Evolutionary conservation across 1,140 invertebrate species (phyloP).

Genomic region (Plodia interpunctella): DNA sequence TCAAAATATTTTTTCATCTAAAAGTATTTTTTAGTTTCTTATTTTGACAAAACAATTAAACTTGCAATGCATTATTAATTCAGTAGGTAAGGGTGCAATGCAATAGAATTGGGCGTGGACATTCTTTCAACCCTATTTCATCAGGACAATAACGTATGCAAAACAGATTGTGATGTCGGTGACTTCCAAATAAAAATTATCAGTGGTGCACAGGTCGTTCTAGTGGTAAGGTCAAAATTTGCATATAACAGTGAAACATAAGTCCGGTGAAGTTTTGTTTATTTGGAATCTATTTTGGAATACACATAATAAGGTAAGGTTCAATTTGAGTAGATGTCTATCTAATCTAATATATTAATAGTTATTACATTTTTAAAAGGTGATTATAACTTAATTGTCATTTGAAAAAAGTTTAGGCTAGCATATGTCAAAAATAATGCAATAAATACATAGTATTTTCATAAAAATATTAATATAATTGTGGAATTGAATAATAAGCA

Average conservation of each 20-base stretch:
- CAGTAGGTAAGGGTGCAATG: constrained; percentile 13
- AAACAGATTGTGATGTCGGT: constrained; percentile 39
- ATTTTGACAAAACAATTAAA: neutral
- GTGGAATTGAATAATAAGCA: too few relatives aligned
- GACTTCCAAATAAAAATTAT: constrained; percentile 36
- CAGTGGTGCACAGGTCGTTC: constrained; percentile 46
- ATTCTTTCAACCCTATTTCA: constrained; percentile 36
- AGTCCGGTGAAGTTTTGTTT: constrained; percentile 12
- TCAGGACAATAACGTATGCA: constrained; percentile 42
- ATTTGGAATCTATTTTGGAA: constrained; percentile 8
- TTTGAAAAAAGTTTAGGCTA: too few relatives aligned
- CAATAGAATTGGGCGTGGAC: constrained; percentile 31
- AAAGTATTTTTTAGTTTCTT: neutral
- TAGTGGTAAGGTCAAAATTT: constrained; percentile 25
- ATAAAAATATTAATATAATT: too few relatives aligned
- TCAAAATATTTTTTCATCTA: too few relatives aligned
- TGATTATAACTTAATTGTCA: too few relatives aligned
- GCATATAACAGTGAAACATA: neutral
- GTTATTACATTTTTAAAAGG: neutral
- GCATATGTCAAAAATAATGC: too few relatives aligned
- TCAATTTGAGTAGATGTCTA: neutral
- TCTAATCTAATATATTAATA: neutral
- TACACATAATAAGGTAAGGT: constrained; percentile 15
- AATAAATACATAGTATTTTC: too few relatives aligned
- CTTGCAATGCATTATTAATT: neutral